These are phyloP conservation scores for Dryococelus australis DNA, from an alignment of 2,888 invertebrate genomes.

Conservation along the genomic window DNA sequence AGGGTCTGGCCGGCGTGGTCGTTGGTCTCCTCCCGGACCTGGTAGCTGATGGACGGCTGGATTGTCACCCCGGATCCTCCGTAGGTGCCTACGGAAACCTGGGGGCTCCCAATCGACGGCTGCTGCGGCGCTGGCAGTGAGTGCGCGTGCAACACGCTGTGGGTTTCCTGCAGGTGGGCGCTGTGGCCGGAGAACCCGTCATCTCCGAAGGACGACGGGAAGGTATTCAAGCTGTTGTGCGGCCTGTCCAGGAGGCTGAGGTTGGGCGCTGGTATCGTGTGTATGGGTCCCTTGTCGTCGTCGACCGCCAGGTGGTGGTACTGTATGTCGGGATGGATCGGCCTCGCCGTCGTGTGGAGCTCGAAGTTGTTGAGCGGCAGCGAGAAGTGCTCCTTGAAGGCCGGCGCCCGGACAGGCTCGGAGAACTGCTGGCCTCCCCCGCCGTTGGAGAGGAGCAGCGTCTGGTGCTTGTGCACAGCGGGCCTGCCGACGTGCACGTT, in stretches of 20 bases:
- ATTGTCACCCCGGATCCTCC: conserved; percentile 6
- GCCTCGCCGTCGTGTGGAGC: conserved; percentile 51
- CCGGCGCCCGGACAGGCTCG: conserved; percentile 40
- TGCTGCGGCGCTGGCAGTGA: background rate
- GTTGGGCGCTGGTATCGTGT: conserved; percentile 87
- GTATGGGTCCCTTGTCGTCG: conserved; percentile 68
- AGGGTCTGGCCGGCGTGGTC: conserved; percentile 40
- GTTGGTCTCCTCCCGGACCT: conserved; percentile 52
- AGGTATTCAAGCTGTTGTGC: conserved; percentile 39
- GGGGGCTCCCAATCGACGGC: background rate
- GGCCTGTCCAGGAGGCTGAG: conserved; percentile 62
- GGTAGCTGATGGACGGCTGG: conserved; percentile 64
- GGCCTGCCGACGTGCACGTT: conserved; percentile 43
- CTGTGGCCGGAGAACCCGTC: background rate
- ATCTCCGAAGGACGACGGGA: background rate
- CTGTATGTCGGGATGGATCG: background rate
- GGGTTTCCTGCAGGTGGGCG: background rate
- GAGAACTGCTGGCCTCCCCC: conserved; percentile 35
- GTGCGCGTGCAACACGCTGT: background rate
- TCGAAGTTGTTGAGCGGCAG: conserved; percentile 54
- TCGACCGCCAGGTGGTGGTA: conserved; percentile 21
- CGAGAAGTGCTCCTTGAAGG: conserved; percentile 48
- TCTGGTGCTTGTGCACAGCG: background rate
- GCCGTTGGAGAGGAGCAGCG: background rate
- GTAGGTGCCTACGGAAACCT: background rate